Conservation (phyloP, 2,113 vertebrate species). For the Chloroceryle aenea region DNA sequence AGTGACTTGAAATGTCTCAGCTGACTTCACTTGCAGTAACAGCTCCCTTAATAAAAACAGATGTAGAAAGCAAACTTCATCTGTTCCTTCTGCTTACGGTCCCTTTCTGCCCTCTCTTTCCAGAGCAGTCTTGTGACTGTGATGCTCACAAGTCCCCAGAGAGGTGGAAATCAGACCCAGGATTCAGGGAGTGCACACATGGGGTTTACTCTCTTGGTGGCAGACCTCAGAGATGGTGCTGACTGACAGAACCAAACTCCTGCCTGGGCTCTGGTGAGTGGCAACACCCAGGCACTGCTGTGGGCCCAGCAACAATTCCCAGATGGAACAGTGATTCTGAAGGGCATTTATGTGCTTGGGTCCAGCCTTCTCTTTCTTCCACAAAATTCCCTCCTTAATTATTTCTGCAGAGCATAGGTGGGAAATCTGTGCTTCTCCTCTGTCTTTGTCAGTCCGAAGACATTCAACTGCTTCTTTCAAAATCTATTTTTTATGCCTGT, state of each 20-base stretch:
- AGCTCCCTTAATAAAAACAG: constrained; percentile 68
- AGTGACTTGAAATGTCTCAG: constrained; percentile 57
- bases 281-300: neutral
- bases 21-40: constrained; percentile 66
- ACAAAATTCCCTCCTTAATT: neutral
- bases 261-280: rapidly evolving
- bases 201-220: neutral
- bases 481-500: neutral
- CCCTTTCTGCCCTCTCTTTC: neutral
- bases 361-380: neutral
- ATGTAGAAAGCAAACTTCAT: constrained; percentile 65
- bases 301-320: neutral
- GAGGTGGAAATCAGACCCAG: neutral
- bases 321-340: neutral
- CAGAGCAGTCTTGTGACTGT: neutral
- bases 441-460: neutral
- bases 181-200: rapidly evolving
- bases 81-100: constrained; percentile 33
- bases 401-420: neutral
- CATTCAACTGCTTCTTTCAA: neutral
- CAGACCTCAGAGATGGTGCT: neutral
- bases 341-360: neutral
- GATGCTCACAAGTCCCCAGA: neutral
- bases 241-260: neutral
- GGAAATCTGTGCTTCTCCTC: neutral